Conservation (phyloP, 2,888 invertebrate species). For the Notocelia uddmanniana region DNA sequence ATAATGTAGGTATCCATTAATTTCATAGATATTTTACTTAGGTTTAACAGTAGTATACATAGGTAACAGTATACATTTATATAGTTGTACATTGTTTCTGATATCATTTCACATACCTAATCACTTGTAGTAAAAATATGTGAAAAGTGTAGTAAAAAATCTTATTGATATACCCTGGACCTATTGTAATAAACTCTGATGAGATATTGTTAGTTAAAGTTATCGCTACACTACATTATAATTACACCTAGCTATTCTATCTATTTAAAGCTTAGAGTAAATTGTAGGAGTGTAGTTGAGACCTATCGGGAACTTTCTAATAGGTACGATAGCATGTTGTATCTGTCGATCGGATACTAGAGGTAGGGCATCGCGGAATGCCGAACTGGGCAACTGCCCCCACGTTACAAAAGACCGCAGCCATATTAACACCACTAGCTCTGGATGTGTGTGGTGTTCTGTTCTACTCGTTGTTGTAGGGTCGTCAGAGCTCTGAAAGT, state of each 20-base stretch:
- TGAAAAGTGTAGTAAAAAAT: no score
- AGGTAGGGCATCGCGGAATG: background rate
- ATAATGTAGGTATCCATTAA: no score
- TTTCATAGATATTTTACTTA: no score
- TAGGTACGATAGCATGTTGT: background rate
- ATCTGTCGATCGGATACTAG: background rate
- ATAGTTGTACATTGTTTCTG: no score
- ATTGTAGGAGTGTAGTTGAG: background rate
- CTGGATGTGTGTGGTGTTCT: no score
- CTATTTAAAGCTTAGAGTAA: background rate
- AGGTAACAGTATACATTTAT: no score
- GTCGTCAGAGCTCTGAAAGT: no score
- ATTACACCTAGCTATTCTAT: background rate
- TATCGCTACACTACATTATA: background rate
- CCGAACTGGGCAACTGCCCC: no score
- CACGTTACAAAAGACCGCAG: no score
- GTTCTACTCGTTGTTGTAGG: no score
- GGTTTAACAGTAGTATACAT: no score
- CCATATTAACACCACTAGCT: no score
- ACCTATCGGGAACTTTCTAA: constrained; percentile 7
- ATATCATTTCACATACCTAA: background rate
- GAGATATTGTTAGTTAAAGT: background rate
- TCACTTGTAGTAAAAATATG: background rate
- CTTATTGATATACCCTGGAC: background rate
- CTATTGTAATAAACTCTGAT: constrained; percentile 3